Conservation (phyloP, 2,797 vertebrate genomes). For the Bucorvus abyssinicus region DNA sequence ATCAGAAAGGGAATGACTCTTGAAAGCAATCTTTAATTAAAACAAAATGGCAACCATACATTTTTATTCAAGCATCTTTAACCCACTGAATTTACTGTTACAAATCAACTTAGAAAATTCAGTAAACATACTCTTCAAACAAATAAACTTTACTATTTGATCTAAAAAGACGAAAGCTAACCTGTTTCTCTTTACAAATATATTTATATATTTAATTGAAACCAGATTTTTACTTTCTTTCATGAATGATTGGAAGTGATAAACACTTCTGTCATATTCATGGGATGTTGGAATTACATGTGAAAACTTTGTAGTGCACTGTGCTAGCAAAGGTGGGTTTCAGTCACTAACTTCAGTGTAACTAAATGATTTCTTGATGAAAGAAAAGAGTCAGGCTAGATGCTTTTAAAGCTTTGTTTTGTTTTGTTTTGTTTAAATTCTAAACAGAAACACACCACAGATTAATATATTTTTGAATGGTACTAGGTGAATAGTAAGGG, state of each 20-base stretch:
- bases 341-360: background rate
- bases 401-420: accelerated
- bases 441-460: background rate
- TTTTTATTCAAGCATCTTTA: background rate
- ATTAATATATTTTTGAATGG: background rate
- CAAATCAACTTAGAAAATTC: background rate
- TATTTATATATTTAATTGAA: background rate
- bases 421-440: background rate
- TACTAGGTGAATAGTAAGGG: background rate
- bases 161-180: background rate
- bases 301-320: background rate
- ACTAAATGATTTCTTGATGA: background rate
- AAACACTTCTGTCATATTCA: background rate
- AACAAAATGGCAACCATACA: background rate
- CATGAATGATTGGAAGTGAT: background rate
- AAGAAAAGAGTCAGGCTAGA: background rate
- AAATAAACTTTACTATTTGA: background rate
- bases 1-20: background rate
- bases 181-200: background rate
- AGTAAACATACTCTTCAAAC: background rate
- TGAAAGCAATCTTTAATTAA: background rate
- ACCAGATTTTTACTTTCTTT: background rate
- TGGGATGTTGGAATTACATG: background rate
- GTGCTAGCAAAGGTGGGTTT: background rate
- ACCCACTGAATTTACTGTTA: background rate